Evolutionary conservation across 2,113 vertebrate genomes (phyloP), one percentile per base, ranked within the genome.

Genomic region (Neodontobutis hainanensis): DNA sequence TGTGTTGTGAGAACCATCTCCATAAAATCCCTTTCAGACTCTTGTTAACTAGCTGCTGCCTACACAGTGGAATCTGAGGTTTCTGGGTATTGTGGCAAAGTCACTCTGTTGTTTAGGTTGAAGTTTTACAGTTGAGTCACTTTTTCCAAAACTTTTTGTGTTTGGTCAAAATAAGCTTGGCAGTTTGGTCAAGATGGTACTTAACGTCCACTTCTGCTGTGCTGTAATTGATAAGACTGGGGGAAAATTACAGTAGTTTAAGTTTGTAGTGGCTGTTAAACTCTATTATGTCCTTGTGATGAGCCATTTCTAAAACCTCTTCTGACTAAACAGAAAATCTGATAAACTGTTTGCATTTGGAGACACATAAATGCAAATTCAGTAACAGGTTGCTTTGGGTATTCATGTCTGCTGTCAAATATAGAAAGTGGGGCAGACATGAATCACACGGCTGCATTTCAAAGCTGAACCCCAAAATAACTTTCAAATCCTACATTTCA

Each of bases 1-100:
- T 70, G 45, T 58, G 16, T 75, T 73, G 57, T 74, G 81, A 85
- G 87, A 89, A 85, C 77, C 42, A 53, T 58, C 61, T 52, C 72
- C 19, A 46, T 81, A 80, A 82, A 78, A 35, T 63, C 49, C 44
- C 36, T 72, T 51, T 74, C 44, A 58, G 49, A 36, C 65, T 73
- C 59, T 61, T 56, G 44, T 87, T 77, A 62, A 83, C 36, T 27
- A 8, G 38, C 62, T 48, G 14, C 57, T 36, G 65, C 61, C 59
- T 45, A 43, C 70, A 57, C 70, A 43, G 68, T 65, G 68, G 68
- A 76, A 60, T 70, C 34, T 73, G 80, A 19, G 77, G 67, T 64
- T 75, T 44, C 14, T 60, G 34, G 10, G 32, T 50, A 65, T 52
- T 44, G 27, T 61, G 34, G 47, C 43, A 0, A 45, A 70, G 60